phyloP scores from a whole-genome alignment of 2,888 invertebrate species.

The Catocala sponsa region DNA sequence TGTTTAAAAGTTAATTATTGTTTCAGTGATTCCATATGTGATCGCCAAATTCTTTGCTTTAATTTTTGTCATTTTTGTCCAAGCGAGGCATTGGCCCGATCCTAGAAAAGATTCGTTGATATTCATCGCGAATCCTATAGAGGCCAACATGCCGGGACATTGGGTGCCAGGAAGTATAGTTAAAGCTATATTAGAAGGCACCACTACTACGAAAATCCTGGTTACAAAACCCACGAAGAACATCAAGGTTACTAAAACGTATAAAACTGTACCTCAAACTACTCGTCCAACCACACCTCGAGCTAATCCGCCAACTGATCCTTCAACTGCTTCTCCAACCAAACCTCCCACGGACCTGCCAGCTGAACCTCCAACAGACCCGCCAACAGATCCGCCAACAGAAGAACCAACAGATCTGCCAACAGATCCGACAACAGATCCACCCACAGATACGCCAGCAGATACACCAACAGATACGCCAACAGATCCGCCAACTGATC shows the following conservation, averaged over 20 bases:
- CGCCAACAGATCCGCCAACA: too few relatives aligned
- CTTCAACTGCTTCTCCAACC: too few relatives aligned
- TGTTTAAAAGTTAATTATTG: too few relatives aligned
- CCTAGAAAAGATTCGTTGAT: slow-evolving; percentile 58
- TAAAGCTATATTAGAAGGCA: slow-evolving; percentile 38
- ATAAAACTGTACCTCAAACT: neutral
- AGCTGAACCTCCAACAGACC: too few relatives aligned
- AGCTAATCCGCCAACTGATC: too few relatives aligned
- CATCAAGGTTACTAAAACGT: neutral
- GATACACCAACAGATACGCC: too few relatives aligned
- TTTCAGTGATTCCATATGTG: slow-evolving; percentile 11
- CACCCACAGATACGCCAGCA: too few relatives aligned
- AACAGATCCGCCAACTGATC: too few relatives aligned
- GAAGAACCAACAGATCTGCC: too few relatives aligned
- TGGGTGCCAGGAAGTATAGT: slow-evolving; percentile 68
- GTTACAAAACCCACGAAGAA: neutral
- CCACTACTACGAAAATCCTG: neutral
- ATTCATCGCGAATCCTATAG: slow-evolving; percentile 68
- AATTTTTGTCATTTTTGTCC: neutral
- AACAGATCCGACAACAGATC: too few relatives aligned
- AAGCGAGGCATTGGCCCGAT: slow-evolving; percentile 37
- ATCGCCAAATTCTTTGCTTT: slow-evolving; percentile 2
- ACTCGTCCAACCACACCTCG: too few relatives aligned
- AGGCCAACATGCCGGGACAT: slow-evolving; percentile 68
- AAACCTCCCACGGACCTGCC: too few relatives aligned